Percentiles rank a stretch among this genome's conserved stretches.
Conservation (phyloP, 2,797 vertebrate species). For the Pseudochaenichthys georgianus region DNA sequence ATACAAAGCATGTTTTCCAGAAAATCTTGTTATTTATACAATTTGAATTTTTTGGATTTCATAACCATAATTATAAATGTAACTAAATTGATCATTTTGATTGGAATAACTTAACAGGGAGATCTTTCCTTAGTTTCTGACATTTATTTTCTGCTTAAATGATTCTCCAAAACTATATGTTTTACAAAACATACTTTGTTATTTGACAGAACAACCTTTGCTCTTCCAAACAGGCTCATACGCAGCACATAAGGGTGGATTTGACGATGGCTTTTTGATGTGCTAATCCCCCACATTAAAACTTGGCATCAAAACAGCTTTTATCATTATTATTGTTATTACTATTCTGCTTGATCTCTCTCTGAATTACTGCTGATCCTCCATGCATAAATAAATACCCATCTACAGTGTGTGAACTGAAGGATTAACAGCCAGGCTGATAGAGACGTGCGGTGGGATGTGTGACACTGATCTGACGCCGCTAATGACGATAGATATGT, state of each 20-base stretch:
- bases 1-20: slow-evolving; percentile 13
- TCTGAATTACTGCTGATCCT: slow-evolving; percentile 61
- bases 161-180: neutral
- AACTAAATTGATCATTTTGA: neutral
- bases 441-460: neutral
- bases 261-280: slow-evolving; percentile 66
- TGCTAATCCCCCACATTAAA: slow-evolving; percentile 53
- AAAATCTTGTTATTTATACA: slow-evolving; percentile 8
- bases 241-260: slow-evolving; percentile 24
- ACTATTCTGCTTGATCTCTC: slow-evolving; percentile 43
- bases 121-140: neutral
- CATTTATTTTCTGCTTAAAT: neutral
- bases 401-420: slow-evolving; percentile 52
- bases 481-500: slow-evolving; percentile 44
- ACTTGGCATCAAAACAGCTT: slow-evolving; percentile 65
- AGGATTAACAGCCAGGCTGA: slow-evolving; percentile 65
- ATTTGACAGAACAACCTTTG: slow-evolving; percentile 35
- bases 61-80: neutral
- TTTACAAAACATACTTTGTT: slow-evolving; percentile 12
- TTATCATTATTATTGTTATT: slow-evolving; percentile 67
- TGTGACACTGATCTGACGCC: slow-evolving; percentile 55
- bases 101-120: neutral
- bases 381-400: slow-evolving; percentile 68
- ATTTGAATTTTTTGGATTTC: slow-evolving; percentile 8
- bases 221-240: slow-evolving; percentile 48